phyloP scores from a whole-genome alignment of 2,888 invertebrate species.

The Drosophila pseudotalamancana region DNA sequence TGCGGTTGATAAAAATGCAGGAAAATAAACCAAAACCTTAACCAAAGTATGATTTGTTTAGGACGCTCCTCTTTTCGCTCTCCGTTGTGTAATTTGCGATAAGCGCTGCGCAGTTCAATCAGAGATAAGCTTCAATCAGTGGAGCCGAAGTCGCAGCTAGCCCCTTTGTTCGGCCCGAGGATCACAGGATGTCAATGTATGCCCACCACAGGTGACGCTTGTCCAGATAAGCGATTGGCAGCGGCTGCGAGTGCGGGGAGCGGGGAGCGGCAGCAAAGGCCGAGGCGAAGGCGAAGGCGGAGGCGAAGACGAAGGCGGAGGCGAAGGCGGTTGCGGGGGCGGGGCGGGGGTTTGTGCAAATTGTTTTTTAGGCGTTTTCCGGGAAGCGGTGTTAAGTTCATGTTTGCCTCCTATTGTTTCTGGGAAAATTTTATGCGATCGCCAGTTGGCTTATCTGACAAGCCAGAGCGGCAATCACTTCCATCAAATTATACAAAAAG shows the following conservation, averaged over 20 bases:
- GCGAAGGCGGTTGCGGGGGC: too few species aligned
- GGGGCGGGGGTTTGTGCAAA: constrained; percentile 56
- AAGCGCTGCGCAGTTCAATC: constrained; percentile 65
- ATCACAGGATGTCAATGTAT: constrained; percentile 64
- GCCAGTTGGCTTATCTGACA: constrained; percentile 23
- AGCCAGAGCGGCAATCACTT: constrained; percentile 15
- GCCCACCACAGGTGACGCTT: constrained; percentile 61
- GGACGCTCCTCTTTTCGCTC: constrained; percentile 30
- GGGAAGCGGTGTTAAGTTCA: constrained; percentile 73
- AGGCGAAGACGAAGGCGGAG: not conserved
- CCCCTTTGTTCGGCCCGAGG: constrained; percentile 38
- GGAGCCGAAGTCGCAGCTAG: constrained; percentile 38
- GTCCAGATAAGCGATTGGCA: constrained; percentile 42
- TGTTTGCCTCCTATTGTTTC: constrained; percentile 73
- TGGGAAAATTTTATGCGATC: constrained; percentile 54
- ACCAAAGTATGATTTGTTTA: constrained; percentile 62
- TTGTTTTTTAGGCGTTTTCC: constrained; percentile 62
- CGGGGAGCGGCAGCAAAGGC: not conserved
- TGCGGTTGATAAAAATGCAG: constrained; percentile 67
- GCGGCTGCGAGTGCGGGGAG: not conserved
- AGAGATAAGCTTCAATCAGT: constrained; percentile 58
- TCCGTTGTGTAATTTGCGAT: constrained; percentile 68
- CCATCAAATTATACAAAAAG: constrained; percentile 26
- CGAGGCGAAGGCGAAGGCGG: not conserved
- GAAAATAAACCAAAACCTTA: constrained; percentile 27